Evolutionary conservation across 2,113 vertebrate species (phyloP).

Genomic region (Lucifuga dentata): DNA sequence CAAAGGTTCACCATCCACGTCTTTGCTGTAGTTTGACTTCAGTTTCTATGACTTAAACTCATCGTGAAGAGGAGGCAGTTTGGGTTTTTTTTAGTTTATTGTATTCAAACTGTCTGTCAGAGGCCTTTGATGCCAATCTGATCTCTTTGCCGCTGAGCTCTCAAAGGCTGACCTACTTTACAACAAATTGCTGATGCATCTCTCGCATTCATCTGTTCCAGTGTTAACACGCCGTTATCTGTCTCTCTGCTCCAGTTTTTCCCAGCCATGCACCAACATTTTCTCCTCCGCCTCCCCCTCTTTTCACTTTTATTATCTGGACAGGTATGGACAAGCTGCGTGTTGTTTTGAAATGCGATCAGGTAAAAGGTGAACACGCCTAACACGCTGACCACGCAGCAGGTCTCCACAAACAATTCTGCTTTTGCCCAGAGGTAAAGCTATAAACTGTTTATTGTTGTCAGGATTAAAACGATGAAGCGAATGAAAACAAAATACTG

Average conservation of each 20-base stretch:
- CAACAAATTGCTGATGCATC: constrained; percentile 54
- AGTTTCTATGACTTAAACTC: not conserved
- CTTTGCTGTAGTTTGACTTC: constrained; percentile 6
- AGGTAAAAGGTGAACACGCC: constrained; percentile 54
- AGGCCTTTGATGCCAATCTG: constrained; percentile 53
- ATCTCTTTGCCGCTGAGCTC: constrained; percentile 41
- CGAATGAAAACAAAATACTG: not conserved
- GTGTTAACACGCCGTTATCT: constrained; percentile 45
- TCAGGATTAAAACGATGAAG: constrained; percentile 24
- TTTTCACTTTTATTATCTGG: constrained; percentile 69
- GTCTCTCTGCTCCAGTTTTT: constrained; percentile 37
- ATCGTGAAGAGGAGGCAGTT: not conserved
- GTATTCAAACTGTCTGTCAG: constrained; percentile 63
- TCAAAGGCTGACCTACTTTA: constrained; percentile 73
- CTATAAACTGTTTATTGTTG: constrained; percentile 26
- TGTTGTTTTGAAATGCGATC: constrained; percentile 83
- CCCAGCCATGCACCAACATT: constrained; percentile 44
- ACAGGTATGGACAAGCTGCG: constrained; percentile 79
- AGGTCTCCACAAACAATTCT: constrained; percentile 8
- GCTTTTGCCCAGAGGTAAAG: constrained; percentile 16
- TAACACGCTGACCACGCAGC: constrained; percentile 64
- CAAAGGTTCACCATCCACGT: not conserved
- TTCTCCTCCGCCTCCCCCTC: constrained; percentile 19
- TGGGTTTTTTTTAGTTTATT: constrained; percentile 33
- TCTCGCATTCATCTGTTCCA: constrained; percentile 43